A percentile compares a stretch with the other conserved stretches of the same genome.
These are phyloP conservation scores for Caerostris extrusa DNA, from an alignment of 1,140 invertebrate genomes.

Conservation along the genomic window DNA sequence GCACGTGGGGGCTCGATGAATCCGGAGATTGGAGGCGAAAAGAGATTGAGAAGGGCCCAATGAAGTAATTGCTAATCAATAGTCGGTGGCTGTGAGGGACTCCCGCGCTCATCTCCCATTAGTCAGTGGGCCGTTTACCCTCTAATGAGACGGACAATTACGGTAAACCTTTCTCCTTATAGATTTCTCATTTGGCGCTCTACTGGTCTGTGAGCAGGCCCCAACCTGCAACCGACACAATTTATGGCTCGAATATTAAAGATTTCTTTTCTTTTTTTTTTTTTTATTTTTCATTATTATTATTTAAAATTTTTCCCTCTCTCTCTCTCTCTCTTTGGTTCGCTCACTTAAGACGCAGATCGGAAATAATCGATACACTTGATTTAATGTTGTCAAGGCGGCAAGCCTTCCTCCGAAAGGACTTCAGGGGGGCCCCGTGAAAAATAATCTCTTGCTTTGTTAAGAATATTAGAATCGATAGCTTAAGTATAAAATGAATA, in stretches of 20 bases:
- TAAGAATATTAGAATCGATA: constrained; percentile 76
- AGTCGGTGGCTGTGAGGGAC: constrained; percentile 76
- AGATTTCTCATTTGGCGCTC: constrained; percentile 77
- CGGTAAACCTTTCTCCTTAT: constrained; percentile 78
- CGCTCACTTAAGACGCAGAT: constrained; percentile 75
- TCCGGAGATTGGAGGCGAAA: constrained; percentile 71
- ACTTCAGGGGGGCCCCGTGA: constrained; percentile 28
- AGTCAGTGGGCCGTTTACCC: constrained; percentile 77
- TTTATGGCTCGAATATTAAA: constrained; percentile 78
- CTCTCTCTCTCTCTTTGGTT: constrained; percentile 20
- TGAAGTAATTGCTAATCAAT: constrained; percentile 77
- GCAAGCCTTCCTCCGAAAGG: constrained; percentile 25
- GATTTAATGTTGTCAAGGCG: constrained; percentile 77
- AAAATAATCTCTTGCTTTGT: constrained; percentile 76
- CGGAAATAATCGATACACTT: constrained; percentile 76
- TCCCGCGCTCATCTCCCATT: constrained; percentile 75
- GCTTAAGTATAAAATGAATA: constrained; percentile 75
- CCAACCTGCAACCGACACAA: constrained; percentile 76
- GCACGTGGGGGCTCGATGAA: constrained; percentile 63
- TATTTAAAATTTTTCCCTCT: constrained; percentile 58
- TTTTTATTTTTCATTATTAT: constrained; percentile 55
- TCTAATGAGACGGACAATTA: constrained; percentile 78
- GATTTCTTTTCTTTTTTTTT: constrained; percentile 57
- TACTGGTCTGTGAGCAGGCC: constrained; percentile 74
- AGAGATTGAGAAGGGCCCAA: constrained; percentile 72